Percentiles rank a stretch among this genome's conserved stretches.
Evolutionary conservation across 2,113 vertebrate genomes (phyloP).

Genomic region (Balaenoptera acutorostrata): DNA sequence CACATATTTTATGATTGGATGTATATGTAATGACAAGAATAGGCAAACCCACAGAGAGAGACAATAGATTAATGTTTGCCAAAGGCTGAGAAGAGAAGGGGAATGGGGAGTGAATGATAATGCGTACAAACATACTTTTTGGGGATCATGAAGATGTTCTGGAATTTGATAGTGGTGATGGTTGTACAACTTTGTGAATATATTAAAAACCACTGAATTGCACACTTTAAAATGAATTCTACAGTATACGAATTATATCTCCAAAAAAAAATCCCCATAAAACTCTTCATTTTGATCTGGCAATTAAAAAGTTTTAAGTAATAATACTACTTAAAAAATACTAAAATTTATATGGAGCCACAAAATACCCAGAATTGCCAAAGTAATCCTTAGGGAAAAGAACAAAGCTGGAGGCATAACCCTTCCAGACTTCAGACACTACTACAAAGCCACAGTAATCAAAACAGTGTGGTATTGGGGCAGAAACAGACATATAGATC

Average conservation of each 20-base stretch:
- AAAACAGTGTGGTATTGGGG: not conserved
- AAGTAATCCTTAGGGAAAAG: not conserved
- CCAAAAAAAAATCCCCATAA: not conserved
- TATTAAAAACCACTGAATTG: not conserved
- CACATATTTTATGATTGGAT: not conserved
- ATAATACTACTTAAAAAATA: not conserved
- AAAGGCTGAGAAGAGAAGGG: not conserved
- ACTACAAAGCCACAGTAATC: not conserved
- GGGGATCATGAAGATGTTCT: not conserved
- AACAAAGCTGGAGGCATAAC: not conserved
- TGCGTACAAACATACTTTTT: not conserved
- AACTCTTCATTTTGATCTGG: not conserved
- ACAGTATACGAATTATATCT: not conserved
- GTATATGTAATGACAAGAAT: not conserved
- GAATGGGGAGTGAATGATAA: not conserved
- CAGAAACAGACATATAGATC: not conserved
- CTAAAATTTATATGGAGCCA: not conserved
- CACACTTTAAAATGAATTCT: slow-evolving; percentile 14
- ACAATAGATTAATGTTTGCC: not conserved
- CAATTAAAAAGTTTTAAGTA: not conserved
- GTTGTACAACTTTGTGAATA: not conserved
- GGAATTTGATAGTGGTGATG: not conserved
- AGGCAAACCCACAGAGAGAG: not conserved
- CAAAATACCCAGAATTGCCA: not conserved
- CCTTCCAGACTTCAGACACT: not conserved